Evolutionary conservation across 2,797 vertebrate genomes (phyloP).

Genomic region (Gallinago stenura): DNA sequence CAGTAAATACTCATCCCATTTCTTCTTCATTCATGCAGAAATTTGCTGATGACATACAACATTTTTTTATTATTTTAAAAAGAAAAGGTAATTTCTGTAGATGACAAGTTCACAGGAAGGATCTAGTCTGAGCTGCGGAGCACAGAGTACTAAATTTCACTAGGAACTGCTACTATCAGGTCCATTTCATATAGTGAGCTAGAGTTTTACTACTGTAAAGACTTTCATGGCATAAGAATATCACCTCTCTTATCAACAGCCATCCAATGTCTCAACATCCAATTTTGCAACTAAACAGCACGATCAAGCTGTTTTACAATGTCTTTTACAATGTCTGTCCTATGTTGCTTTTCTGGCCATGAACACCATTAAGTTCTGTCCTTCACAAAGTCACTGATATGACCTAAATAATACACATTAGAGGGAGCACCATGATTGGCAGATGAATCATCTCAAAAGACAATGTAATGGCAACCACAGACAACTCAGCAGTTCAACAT

Average conservation of each 20-base stretch:
- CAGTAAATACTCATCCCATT: background rate
- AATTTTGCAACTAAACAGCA: background rate
- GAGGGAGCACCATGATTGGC: background rate
- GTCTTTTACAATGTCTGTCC: background rate
- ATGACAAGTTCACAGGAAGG: background rate
- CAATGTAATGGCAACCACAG: background rate
- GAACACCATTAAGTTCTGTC: background rate
- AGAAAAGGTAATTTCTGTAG: background rate
- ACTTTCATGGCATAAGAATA: background rate
- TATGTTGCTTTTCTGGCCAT: background rate
- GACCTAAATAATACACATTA: background rate
- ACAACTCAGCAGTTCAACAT: background rate
- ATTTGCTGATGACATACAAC: background rate
- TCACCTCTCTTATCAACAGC: background rate
- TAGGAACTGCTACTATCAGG: background rate
- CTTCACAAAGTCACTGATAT: background rate
- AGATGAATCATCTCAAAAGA: background rate
- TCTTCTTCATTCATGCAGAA: background rate
- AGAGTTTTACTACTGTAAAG: background rate
- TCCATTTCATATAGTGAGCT: background rate
- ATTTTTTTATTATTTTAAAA: background rate
- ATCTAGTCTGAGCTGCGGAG: background rate
- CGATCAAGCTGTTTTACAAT: background rate
- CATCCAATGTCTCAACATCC: background rate
- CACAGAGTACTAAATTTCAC: background rate